Evolutionary conservation across 2,888 invertebrate genomes (phyloP).

Genomic region (Epistrophella euchroma): DNA sequence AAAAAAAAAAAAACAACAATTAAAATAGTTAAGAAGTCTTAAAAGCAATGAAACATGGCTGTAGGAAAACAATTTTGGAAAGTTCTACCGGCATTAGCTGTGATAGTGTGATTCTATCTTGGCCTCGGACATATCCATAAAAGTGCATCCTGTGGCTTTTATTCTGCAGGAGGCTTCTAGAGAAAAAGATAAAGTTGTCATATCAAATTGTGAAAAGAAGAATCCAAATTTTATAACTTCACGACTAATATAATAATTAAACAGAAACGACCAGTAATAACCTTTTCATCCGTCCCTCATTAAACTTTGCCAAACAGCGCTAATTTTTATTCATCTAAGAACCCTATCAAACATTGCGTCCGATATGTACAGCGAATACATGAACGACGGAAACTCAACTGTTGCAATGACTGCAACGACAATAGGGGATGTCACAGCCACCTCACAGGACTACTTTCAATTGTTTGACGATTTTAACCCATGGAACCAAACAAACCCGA

Average conservation of each 20-base stretch:
- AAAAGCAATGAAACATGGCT: constrained; percentile 35
- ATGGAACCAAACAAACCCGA: constrained; percentile 72
- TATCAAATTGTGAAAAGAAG: background rate
- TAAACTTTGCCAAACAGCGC: background rate
- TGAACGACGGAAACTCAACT: constrained; percentile 55
- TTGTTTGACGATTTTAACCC: constrained; percentile 75
- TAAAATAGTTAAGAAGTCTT: background rate
- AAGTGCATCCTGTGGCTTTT: constrained; percentile 21
- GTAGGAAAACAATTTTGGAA: constrained; percentile 9
- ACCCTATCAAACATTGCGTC: constrained; percentile 39
- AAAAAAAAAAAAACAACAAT: constrained; percentile 24
- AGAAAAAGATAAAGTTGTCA: background rate
- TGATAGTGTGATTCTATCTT: constrained; percentile 76
- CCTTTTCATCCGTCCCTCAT: constrained; percentile 35
- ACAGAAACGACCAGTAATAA: constrained; percentile 45
- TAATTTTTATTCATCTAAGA: constrained; percentile 1
- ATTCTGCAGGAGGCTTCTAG: constrained; percentile 19
- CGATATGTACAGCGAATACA: constrained; percentile 34
- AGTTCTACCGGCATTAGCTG: constrained; percentile 27
- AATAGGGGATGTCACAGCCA: constrained; percentile 20
- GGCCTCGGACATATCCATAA: constrained; percentile 77
- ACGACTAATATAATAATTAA: constrained; percentile 56
- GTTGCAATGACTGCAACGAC: constrained; percentile 28
- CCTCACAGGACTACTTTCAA: constrained; percentile 77
- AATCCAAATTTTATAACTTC: constrained; percentile 21